phyloP scores from a whole-genome alignment of 2,888 invertebrate species.

The Drosophila meridiana region DNA sequence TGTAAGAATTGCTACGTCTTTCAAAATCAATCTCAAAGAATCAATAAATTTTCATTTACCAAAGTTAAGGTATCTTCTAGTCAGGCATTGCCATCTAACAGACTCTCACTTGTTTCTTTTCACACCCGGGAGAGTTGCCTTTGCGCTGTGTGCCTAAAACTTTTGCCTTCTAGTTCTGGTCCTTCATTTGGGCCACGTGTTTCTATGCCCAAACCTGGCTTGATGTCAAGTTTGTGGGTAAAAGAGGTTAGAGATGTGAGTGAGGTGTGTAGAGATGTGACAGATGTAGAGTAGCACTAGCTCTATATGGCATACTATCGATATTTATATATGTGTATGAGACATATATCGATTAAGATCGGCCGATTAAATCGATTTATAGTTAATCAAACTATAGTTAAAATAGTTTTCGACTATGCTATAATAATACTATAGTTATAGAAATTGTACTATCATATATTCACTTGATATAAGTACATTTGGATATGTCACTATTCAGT shows the following conservation, averaged over 20 bases:
- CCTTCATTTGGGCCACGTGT: constrained; percentile 57
- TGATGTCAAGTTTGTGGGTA: constrained; percentile 8
- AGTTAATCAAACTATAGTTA: too few relatives aligned
- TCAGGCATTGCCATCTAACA: background rate
- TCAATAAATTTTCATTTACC: background rate
- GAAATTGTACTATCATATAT: too few relatives aligned
- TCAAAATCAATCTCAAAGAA: background rate
- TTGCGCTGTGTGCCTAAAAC: constrained; percentile 35
- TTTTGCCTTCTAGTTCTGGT: constrained; percentile 32
- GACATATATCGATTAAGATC: too few relatives aligned
- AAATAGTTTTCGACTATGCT: too few relatives aligned
- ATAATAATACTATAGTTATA: too few relatives aligned
- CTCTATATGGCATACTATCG: background rate
- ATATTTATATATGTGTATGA: background rate
- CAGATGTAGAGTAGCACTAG: background rate
- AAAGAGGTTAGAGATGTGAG: constrained; percentile 20
- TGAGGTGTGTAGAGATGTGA: background rate
- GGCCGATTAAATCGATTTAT: too few relatives aligned
- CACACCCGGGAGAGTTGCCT: constrained; percentile 15
- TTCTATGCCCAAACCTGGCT: constrained; percentile 10
- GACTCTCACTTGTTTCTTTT: background rate
- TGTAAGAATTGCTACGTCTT: background rate
- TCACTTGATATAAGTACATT: too few relatives aligned
- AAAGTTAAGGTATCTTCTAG: background rate
- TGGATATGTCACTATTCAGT: background rate